A percentile compares a stretch with the other conserved stretches of the same genome.
phyloP scores from a whole-genome alignment of 2,888 invertebrate genomes.

The Pseudanteris insignis region DNA sequence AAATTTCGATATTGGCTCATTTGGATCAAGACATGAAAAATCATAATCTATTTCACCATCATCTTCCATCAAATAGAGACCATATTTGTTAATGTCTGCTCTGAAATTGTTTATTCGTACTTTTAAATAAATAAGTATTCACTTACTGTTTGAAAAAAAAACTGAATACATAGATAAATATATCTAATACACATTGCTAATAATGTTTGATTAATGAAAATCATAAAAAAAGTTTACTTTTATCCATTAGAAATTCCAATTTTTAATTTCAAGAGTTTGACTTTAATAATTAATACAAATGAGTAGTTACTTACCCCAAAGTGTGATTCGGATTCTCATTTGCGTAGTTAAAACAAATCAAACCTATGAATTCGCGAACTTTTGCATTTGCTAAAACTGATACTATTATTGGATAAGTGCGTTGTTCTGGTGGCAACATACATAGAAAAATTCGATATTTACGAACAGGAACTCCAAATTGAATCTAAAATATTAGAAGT shows the following conservation, averaged over 20 bases:
- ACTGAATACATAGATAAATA: too few species aligned
- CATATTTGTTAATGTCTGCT: constrained; percentile 75
- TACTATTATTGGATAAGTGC: constrained; percentile 85
- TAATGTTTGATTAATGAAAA: too few species aligned
- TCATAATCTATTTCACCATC: constrained; percentile 95
- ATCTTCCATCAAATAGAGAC: constrained; percentile 93
- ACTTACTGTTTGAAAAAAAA: too few species aligned
- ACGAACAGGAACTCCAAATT: constrained; percentile 80
- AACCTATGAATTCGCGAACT: constrained; percentile 90
- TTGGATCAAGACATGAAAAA: constrained; percentile 88
- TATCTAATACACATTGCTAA: too few species aligned
- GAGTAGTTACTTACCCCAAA: constrained; percentile 63
- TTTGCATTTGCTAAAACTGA: constrained; percentile 85
- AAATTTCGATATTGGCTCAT: constrained; percentile 91
- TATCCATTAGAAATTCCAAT: too few species aligned
- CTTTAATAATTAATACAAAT: too few species aligned
- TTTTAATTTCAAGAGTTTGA: too few species aligned
- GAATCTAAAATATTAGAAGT: constrained; percentile 72
- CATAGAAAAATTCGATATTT: constrained; percentile 91
- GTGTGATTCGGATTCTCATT: constrained; percentile 64
- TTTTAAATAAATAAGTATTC: too few species aligned
- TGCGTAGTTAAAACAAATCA: constrained; percentile 85
- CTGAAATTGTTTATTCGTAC: too few species aligned
- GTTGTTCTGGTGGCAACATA: constrained; percentile 82
- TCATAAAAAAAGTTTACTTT: too few species aligned